Evolutionary conservation across 1,140 invertebrate species (phyloP), one percentile per base, ranked within the genome.

Genomic region (Solenopsis invicta): DNA sequence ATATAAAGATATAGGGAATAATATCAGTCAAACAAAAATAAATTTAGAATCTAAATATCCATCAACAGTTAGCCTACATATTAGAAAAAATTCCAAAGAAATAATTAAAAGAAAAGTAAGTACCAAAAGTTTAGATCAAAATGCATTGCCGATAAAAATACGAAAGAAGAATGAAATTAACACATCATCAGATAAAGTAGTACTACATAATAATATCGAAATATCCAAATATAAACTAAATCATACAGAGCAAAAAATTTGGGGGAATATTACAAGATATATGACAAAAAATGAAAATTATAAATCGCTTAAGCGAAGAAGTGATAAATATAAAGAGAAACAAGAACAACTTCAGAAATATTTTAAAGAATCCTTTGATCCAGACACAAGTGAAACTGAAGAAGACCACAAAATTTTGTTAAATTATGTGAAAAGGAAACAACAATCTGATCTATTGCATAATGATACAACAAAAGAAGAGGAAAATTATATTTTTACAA

Each of bases 391-490:
- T 5, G 89, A 91, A 18, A 78, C 64, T 37, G 77, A 85, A 21
- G 72, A 91, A 29, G 87, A 89, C n/a, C n/a, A 59, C 16, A 2
- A 41, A 21, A 74, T 90, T n/a, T 24, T 87, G 64, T 71, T 4
- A 0, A 29, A 64, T 50, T 41, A 5, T 48, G 0, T 81, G 13
- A 24, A 18, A n/a, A 59, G 13, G 37, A 16, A 18, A 13, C 64
- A 21, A 34, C 21, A n/a, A 12, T 62, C 12, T 5, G n/a, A 56
- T 13, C 21, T 24, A 72, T 37, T 21, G 12, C 2, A 56, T 54
- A 64, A 78, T 45, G 12, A n/a, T n/a, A n/a, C n/a, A n/a, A n/a
- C n/a, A n/a, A n/a, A n/a, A n/a, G n/a, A n/a, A n/a, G n/a, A n/a
- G n/a, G n/a, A n/a, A n/a, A n/a, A n/a, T n/a, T n/a, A n/a, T n/a